These are phyloP conservation scores for Stegodyphus dumicola DNA, from an alignment of 1,140 invertebrate species.

Conservation along the genomic window DNA sequence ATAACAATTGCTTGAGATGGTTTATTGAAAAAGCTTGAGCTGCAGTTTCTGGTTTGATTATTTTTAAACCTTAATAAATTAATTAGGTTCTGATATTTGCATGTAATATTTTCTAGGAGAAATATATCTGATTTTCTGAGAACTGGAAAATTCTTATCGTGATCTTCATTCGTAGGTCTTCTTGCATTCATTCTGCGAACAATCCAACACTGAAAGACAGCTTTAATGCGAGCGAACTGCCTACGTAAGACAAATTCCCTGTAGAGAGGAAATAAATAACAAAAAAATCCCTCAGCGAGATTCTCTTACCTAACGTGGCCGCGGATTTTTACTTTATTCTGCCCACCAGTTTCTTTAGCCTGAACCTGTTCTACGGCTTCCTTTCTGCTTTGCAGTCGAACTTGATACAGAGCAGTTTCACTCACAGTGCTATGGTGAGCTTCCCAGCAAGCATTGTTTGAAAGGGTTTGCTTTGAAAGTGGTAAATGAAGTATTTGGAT, in stretches of 20 bases:
- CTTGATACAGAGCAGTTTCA: slow-evolving; percentile 5
- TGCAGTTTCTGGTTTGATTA: too few relatives aligned
- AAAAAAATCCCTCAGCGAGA: not conserved
- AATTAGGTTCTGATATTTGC: too few relatives aligned
- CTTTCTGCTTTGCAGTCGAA: too few relatives aligned
- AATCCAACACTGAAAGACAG: not conserved
- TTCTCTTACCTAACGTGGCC: slow-evolving; percentile 8
- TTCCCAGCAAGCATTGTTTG: not conserved
- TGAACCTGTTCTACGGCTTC: slow-evolving; percentile 55
- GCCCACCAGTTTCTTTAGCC: slow-evolving; percentile 30
- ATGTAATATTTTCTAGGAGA: too few relatives aligned
- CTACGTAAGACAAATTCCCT: not conserved
- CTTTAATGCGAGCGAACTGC: not conserved
- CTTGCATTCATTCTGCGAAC: too few relatives aligned
- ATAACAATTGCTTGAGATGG: too few relatives aligned
- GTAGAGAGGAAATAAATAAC: not conserved
- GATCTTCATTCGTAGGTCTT: too few relatives aligned
- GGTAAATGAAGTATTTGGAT: not conserved
- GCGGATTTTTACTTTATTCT: slow-evolving; percentile 8
- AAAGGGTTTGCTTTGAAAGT: not conserved
- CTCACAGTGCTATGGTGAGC: not conserved
- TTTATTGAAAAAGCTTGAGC: too few relatives aligned
- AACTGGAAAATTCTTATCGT: too few relatives aligned
- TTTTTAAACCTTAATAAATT: too few relatives aligned
- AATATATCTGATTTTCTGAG: too few relatives aligned